Base-by-base conservation (phyloP, 2,888 invertebrate species). In the Oscheius sp. region DNA sequence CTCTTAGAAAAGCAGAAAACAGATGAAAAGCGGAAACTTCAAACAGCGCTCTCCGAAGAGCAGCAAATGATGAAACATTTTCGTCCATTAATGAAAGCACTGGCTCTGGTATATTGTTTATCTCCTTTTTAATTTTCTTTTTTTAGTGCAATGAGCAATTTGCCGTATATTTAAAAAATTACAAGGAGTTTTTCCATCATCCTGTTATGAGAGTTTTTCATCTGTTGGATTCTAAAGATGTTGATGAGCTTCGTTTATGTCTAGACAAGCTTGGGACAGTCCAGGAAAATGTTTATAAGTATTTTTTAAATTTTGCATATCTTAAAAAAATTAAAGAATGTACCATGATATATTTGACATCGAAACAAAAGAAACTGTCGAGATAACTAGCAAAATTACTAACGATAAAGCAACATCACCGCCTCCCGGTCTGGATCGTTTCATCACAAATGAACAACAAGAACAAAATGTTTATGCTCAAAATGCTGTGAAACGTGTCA, bases 381-480 rank as follows among this genome's bases (percentile, higher is more conserved):
- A 45, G 12, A 21, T 23, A 18, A n/a, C 27, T 23, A 1, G 27
- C 16, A 49, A 27, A 9, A 29, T 13, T 7, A 13, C 35, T 1
- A 25, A 16, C 0, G 25, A 61, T 43, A 25, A 21, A 21, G 5
- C 27, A n/a, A 29, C 52, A 21, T 23, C 69, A 6, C 64, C 80
- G 27, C 80, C 80, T 12, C 80, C 80, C 13, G 80, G 80, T 61
- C 70, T 80, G n/a, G 46, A 52, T 21, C 25, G 69, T 9, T 18
- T 56, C 25, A 23, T 43, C 25, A 27, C 49, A n/a, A 18, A 73
- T 46, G 72, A 77, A 16, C 75, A 83, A 27, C 79, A 82, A 69
- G 76, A 79, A 58, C 77, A 81, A 56, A 84, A 85, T 63, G 75
- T 73, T 27, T 76, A 81, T 61, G 84, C 84, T 3, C 69, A 78